phyloP scores from a whole-genome alignment of 1,140 invertebrate genomes.

The Drosophila tani region DNA sequence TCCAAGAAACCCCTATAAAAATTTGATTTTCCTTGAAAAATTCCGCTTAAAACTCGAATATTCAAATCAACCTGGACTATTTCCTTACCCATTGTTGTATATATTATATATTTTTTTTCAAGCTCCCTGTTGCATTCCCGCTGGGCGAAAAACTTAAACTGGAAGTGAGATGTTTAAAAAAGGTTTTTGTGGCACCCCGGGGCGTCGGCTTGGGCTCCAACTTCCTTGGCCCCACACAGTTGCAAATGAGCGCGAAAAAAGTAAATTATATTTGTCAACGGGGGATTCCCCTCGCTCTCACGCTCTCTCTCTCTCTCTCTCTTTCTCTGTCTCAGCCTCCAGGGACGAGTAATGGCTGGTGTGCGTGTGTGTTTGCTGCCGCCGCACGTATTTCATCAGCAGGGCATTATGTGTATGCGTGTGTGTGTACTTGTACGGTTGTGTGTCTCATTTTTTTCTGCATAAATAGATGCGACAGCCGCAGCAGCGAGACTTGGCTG shows the following conservation, averaged over 20 bases:
- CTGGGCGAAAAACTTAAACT: slow-evolving; percentile 50
- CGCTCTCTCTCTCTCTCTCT: background rate
- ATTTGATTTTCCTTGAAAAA: too few relatives aligned
- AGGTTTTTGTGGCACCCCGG: slow-evolving; percentile 58
- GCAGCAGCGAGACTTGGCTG: slow-evolving; percentile 50
- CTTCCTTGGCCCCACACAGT: slow-evolving; percentile 39
- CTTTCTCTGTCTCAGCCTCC: background rate
- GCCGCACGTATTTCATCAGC: slow-evolving; percentile 78
- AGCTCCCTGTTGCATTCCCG: slow-evolving; percentile 18
- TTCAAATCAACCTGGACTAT: background rate
- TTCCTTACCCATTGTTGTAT: slow-evolving; percentile 1
- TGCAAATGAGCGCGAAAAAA: slow-evolving; percentile 76
- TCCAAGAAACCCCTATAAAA: too few relatives aligned
- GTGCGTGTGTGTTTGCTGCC: slow-evolving; percentile 43
- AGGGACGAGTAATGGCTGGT: slow-evolving; percentile 21
- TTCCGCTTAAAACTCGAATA: background rate
- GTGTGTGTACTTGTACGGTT: slow-evolving; percentile 9
- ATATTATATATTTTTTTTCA: background rate
- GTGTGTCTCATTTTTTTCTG: slow-evolving; percentile 58
- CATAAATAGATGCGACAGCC: slow-evolving; percentile 76
- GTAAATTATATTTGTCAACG: slow-evolving; percentile 78
- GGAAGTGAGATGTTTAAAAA: slow-evolving; percentile 58
- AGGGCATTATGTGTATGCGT: slow-evolving; percentile 59
- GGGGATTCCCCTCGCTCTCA: slow-evolving; percentile 30
- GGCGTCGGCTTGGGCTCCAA: slow-evolving; percentile 18